Conservation (phyloP, 1,140 invertebrate species). For the Trissolcus basalis region DNA sequence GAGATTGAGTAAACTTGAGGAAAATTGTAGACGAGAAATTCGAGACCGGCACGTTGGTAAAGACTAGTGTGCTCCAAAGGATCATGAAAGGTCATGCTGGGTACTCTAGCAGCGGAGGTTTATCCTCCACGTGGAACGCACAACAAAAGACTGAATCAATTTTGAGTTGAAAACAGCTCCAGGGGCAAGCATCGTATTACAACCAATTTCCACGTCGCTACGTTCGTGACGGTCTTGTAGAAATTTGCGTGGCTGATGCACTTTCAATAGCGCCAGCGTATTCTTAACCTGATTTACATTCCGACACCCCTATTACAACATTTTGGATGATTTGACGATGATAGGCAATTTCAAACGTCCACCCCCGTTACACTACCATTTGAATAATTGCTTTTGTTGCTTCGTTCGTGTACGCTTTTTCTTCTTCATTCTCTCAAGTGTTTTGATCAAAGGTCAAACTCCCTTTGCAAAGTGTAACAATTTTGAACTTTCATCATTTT, state of each 20-base stretch:
- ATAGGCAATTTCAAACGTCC: constrained; percentile 36
- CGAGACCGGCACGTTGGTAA: constrained; percentile 77
- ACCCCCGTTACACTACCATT: not conserved
- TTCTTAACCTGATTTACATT: constrained; percentile 44
- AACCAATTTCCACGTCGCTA: constrained; percentile 62
- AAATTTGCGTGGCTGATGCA: constrained; percentile 61
- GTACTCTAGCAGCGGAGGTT: constrained; percentile 56
- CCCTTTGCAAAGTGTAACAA: no score
- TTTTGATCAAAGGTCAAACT: not conserved
- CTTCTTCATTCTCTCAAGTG: no score
- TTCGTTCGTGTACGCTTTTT: not conserved
- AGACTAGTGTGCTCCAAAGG: constrained; percentile 81
- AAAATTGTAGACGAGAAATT: not conserved
- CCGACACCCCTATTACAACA: constrained; percentile 35
- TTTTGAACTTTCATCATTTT: no score
- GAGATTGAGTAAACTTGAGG: not conserved
- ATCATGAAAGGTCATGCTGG: constrained; percentile 72
- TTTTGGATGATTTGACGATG: constrained; percentile 30
- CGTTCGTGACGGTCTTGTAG: constrained; percentile 62
- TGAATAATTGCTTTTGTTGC: not conserved
- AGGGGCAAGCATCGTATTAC: constrained; percentile 62
- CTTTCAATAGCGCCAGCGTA: constrained; percentile 18
- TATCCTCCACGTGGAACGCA: constrained; percentile 50
- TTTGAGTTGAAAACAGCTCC: constrained; percentile 53
- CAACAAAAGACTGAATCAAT: constrained; percentile 55